Evolutionary conservation across 2,797 vertebrate genomes (phyloP).

Genomic region (Fratercula arctica): DNA sequence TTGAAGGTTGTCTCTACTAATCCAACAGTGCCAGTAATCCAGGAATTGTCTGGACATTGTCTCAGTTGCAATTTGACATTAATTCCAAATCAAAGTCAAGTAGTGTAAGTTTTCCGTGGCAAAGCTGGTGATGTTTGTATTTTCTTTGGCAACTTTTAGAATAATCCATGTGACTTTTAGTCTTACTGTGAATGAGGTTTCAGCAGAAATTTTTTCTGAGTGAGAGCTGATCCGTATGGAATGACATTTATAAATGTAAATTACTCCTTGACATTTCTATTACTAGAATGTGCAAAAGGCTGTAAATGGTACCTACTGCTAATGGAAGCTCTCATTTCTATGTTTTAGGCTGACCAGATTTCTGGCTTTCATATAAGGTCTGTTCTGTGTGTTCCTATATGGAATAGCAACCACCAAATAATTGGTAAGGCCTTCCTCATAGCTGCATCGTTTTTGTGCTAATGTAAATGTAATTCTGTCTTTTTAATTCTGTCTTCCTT

Average conservation of each 20-base stretch:
- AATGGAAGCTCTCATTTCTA: slow-evolving; percentile 54
- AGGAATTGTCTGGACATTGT: background rate
- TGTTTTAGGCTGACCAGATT: slow-evolving; percentile 92
- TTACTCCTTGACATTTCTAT: background rate
- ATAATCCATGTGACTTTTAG: background rate
- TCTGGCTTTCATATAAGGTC: slow-evolving; percentile 98
- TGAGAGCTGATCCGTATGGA: background rate
- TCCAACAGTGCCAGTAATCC: background rate
- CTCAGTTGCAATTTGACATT: background rate
- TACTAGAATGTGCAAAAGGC: background rate
- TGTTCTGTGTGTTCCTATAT: slow-evolving; percentile 97
- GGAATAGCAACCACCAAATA: slow-evolving; percentile 99
- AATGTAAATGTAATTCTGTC: background rate
- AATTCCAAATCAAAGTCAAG: background rate
- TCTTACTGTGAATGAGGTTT: background rate
- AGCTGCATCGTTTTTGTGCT: background rate
- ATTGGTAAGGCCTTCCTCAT: slow-evolving; percentile 86
- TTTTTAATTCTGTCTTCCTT: background rate
- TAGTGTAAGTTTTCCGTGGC: background rate
- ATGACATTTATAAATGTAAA: background rate
- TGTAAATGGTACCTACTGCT: background rate
- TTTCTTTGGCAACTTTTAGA: background rate
- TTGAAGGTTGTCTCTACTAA: background rate
- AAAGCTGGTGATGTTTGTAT: background rate
- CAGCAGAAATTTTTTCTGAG: background rate